Base-by-base conservation (phyloP, 2,113 vertebrate genomes). In the Salvator merianae region DNA sequence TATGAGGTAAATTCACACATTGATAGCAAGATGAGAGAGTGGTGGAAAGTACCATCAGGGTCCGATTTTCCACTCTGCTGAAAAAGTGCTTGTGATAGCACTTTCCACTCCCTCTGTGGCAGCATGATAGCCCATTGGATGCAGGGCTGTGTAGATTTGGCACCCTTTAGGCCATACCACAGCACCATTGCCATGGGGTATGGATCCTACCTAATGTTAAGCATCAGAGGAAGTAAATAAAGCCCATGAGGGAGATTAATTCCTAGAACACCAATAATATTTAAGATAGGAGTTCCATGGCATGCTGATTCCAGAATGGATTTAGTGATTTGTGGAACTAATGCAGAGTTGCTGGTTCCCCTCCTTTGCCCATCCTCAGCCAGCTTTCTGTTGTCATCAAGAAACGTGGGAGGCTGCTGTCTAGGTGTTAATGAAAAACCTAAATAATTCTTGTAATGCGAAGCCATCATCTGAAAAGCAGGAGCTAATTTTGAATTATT, bases 401-500 rank as follows among this genome's bases (percentile, higher is more conserved):
- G 82, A 63, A 5, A 53, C 0, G n/a, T 53, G 50, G 88, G 78
- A 88, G 77, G 81, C 22, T 38, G 69, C 76, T 84, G 85, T 76
- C 89, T 87, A 91, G 55, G 84, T 62, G 76, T 77, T 95, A 95
- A 96, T 95, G 95, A 94, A 94, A 96, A 95, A 95, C 90, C 90
- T 94, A 95, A 96, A 93, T 94, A 95, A 95, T 80, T 83, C 91
- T 83, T 79, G 36, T 79, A 95, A 93, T 0, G 13, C 79, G 90
- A 92, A 94, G 77, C 75, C 90, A 93, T 94, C 38, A 68, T 91
- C 79, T 91, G 91, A 77, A 88, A 94, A 94, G 30, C 89, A 94
- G 93, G 88, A 91, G 85, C 89, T 90, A 92, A 88, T 87, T 93
- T 94, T 94, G 94, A 95, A 93, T 95, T 95, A 95, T 95, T 91